Conservation (phyloP, 2,888 invertebrate species). For the Agriotes lineatus region DNA sequence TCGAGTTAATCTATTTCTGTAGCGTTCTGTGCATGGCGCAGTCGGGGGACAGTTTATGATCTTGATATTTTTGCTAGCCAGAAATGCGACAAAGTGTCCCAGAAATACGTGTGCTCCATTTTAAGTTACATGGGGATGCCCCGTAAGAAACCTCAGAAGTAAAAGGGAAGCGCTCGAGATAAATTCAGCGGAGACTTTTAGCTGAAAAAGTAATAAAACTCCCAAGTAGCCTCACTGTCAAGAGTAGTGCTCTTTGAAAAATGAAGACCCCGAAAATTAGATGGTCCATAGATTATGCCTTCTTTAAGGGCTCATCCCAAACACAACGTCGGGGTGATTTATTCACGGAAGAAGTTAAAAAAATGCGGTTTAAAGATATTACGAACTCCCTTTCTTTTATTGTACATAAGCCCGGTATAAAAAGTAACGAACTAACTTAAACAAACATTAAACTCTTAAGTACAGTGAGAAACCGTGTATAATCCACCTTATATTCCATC, state of each 20-base stretch:
- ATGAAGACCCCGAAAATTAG: not conserved
- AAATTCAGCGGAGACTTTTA: no score
- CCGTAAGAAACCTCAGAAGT: no score
- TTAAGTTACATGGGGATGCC: no score
- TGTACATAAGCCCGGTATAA: no score
- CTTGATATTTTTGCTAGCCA: not conserved
- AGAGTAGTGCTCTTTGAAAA: not conserved
- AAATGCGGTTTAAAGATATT: not conserved
- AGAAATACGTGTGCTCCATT: no score
- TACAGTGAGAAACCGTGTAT: no score
- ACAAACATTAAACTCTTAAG: no score
- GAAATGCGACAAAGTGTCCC: not conserved
- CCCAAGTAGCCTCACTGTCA: no score
- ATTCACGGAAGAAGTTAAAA: not conserved
- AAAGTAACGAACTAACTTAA: no score
- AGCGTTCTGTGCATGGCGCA: conserved; percentile 11
- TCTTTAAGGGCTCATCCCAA: not conserved
- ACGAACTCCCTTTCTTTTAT: no score
- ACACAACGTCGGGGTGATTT: not conserved
- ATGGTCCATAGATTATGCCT: not conserved
- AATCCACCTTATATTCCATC: no score
- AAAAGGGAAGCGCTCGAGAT: not conserved
- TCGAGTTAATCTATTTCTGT: conserved; percentile 27
- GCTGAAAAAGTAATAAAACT: no score
- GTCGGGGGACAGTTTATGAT: not conserved